Conservation (phyloP, 2,888 invertebrate genomes). For the Pyrrhosoma nymphula region DNA sequence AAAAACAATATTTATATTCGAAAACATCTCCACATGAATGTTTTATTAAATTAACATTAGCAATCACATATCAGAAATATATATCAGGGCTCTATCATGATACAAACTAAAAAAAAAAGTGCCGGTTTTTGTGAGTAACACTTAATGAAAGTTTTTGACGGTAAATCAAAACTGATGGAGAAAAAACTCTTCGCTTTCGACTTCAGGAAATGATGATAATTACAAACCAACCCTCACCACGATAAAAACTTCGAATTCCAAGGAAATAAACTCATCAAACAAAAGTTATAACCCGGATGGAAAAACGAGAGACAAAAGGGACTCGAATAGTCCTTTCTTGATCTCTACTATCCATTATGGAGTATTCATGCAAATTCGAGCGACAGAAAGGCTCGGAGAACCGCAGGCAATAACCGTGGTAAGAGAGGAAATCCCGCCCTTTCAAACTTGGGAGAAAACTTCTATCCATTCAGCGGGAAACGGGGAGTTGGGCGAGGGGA, state of each 20-base stretch:
- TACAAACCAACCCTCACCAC: conserved; percentile 4
- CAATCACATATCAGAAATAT: neutral
- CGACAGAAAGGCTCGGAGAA: conserved; percentile 46
- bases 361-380: conserved; percentile 66
- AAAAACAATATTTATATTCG: too few species aligned
- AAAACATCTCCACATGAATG: neutral
- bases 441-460: conserved; percentile 63
- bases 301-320: conserved; percentile 49
- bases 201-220: neutral
- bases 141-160: neutral
- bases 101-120: neutral
- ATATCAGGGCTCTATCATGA: neutral
- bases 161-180: neutral
- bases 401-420: conserved; percentile 59
- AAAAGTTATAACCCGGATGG: conserved; percentile 54
- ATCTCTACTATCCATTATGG: conserved; percentile 64
- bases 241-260: neutral
- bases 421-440: conserved; percentile 57
- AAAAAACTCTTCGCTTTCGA: neutral
- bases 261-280: conserved; percentile 49
- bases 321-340: conserved; percentile 57
- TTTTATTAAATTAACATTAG: neutral
- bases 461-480: conserved; percentile 51
- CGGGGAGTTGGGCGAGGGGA: neutral
- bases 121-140: too few species aligned